Percentiles rank a stretch among this genome's conserved stretches.
Conservation (phyloP, 2,113 vertebrate species). For the Stomatorhinus ivindoensis region DNA sequence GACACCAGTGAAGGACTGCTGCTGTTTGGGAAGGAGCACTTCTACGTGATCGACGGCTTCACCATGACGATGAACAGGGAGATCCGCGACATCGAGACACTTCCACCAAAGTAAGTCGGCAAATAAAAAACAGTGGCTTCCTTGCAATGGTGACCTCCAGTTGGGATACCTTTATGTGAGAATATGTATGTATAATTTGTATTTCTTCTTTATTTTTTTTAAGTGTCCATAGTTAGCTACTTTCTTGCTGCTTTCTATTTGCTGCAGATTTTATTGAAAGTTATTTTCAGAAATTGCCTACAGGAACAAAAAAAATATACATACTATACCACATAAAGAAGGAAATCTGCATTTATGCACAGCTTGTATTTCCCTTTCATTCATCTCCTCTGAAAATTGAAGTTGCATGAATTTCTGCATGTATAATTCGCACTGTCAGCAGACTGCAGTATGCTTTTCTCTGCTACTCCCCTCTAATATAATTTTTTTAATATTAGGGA, state of each 20-base stretch:
- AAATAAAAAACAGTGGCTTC: background rate
- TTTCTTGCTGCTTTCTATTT: background rate
- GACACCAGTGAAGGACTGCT: conserved; percentile 95
- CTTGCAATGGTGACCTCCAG: background rate
- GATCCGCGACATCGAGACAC: conserved; percentile 93
- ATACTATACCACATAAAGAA: background rate
- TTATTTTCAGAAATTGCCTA: too few relatives aligned
- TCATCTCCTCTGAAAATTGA: background rate
- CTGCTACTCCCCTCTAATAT: background rate
- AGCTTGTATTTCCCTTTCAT: background rate
- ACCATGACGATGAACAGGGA: conserved; percentile 94
- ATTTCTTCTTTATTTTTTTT: background rate
- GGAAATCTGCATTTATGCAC: background rate
- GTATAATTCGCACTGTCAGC: too few relatives aligned
- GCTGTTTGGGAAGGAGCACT: conserved; percentile 96
- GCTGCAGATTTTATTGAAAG: background rate
- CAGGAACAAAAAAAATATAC: background rate
- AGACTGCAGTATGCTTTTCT: background rate
- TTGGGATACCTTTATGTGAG: background rate
- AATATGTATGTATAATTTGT: background rate
- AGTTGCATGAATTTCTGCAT: background rate
- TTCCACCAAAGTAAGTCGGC: conserved; percentile 80
- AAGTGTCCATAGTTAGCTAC: background rate
- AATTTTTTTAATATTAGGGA: background rate
- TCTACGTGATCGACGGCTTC: conserved; percentile 98